Conservation (phyloP, 2,797 vertebrate species). For the Tamandua tetradactyla region DNA sequence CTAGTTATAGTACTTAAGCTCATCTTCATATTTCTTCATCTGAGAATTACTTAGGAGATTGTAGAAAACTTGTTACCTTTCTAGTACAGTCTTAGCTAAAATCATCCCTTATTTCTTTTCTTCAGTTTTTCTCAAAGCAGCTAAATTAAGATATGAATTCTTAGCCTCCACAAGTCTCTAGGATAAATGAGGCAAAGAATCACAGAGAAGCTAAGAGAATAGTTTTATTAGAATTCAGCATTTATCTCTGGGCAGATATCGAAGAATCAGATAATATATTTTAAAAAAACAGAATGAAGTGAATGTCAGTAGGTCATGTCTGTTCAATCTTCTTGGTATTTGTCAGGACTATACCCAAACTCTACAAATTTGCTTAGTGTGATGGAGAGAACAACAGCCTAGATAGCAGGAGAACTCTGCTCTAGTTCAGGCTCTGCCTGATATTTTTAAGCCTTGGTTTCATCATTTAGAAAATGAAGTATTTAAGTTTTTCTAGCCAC, state of each 20-base stretch:
- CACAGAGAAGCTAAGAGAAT: not conserved
- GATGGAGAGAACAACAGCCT: not conserved
- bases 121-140: not conserved
- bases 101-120: slow-evolving; percentile 47
- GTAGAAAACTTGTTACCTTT: slow-evolving; percentile 47
- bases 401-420: not conserved
- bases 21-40: slow-evolving; percentile 32
- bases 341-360: not conserved
- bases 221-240: not conserved
- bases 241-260: not conserved
- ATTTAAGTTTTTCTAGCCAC: not conserved
- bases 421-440: not conserved
- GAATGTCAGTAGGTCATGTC: not conserved
- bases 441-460: slow-evolving; percentile 6
- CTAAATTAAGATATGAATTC: slow-evolving; percentile 7
- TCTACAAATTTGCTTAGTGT: not conserved
- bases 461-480: slow-evolving; percentile 32
- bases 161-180: not conserved
- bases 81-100: not conserved
- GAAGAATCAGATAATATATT: not conserved
- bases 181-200: not conserved
- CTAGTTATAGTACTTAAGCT: slow-evolving; percentile 53
- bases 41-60: slow-evolving; percentile 57
- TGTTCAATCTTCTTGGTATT: not conserved
- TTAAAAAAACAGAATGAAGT: slow-evolving; percentile 36